phyloP scores from a whole-genome alignment of 2,888 invertebrate species.

The Ormyrus labotus region DNA sequence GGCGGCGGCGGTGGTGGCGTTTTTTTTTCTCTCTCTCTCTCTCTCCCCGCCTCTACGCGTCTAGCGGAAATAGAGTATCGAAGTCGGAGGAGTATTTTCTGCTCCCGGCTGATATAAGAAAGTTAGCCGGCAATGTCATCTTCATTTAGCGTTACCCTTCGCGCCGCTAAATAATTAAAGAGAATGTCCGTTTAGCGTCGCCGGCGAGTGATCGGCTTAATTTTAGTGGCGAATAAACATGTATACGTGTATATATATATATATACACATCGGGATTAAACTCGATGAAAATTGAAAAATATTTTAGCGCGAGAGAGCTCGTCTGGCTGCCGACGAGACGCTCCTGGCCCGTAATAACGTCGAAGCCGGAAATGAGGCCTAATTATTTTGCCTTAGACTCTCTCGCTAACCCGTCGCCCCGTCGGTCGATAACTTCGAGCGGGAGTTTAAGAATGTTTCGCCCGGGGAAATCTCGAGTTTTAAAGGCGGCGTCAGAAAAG shows the following conservation, averaged over 20 bases:
- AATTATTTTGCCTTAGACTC: conserved; percentile 10
- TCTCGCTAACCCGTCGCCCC: neutral
- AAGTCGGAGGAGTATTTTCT: conserved; percentile 20
- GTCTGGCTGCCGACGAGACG: neutral
- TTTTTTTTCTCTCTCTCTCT: too few relatives aligned
- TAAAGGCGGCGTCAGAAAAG: too few relatives aligned
- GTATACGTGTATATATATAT: too few relatives aligned
- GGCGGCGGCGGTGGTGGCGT: neutral
- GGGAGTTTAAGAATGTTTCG: neutral
- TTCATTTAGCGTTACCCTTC: conserved; percentile 35
- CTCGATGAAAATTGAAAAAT: too few relatives aligned
- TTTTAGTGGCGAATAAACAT: neutral
- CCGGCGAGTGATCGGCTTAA: neutral
- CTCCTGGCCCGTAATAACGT: conserved; percentile 9
- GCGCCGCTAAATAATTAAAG: conserved; percentile 32
- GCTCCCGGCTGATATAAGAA: conserved; percentile 16
- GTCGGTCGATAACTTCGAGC: conserved; percentile 8
- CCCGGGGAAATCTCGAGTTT: too few relatives aligned
- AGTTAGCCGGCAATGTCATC: conserved; percentile 32
- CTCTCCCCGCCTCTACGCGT: too few relatives aligned
- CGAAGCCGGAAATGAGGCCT: conserved; percentile 4
- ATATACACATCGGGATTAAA: too few relatives aligned
- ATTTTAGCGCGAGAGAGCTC: too few relatives aligned
- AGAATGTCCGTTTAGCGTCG: neutral
- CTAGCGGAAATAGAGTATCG: conserved; percentile 23